Base-by-base conservation (phyloP, 2,888 invertebrate genomes). In the Autographa pulchrina region DNA sequence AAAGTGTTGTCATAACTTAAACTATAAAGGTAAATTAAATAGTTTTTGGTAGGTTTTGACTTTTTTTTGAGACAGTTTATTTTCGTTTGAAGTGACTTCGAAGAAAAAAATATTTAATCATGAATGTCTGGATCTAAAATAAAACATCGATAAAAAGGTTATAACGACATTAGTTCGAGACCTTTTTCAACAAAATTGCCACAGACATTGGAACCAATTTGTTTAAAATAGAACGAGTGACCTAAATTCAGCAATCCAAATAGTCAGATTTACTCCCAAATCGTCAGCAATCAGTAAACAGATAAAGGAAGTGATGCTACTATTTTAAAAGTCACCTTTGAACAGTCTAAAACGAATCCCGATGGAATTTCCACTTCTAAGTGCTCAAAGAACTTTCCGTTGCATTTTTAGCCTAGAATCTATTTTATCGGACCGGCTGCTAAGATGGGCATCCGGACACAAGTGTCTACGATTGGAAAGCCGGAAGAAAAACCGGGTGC, bases 401-500 rank as follows among this genome's bases (percentile, higher is more conserved):
- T 8, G 58, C 13, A 32, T 65, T 69, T 72, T 62, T 52, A 18
- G 31, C 31, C 11, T 20, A 31, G 63, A 52, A 65, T 18, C 38
- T 56, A 63, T 62, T 70, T 32, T 9, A 18, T 20, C 25, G 16
- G 52, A 16, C 16, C 54, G 54, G 20, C 32, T 43, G 25, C n/a
- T 59, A 25, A 31, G 31, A 13, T 20, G 9, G 48, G 48, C n/a
- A 43, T 58, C 25, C 48, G 62, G 59, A 65, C 20, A 52, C 38
- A 65, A 48, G 25, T 38, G 65, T 58, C 25, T 66, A 25, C 14
- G 18, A 60, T 68, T 52, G 43, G 31, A 68, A 7, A 35, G 16
- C 13, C 25, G 41, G 59, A 68, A 65, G 43, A 76, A 59, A 71
- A 25, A 18, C n/a, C 16, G 62, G 11, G 14, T 54, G 54, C 11